Evolutionary conservation across 1,140 invertebrate species (phyloP), one percentile per base, ranked within the genome.

Genomic region (Drosophila mayri): DNA sequence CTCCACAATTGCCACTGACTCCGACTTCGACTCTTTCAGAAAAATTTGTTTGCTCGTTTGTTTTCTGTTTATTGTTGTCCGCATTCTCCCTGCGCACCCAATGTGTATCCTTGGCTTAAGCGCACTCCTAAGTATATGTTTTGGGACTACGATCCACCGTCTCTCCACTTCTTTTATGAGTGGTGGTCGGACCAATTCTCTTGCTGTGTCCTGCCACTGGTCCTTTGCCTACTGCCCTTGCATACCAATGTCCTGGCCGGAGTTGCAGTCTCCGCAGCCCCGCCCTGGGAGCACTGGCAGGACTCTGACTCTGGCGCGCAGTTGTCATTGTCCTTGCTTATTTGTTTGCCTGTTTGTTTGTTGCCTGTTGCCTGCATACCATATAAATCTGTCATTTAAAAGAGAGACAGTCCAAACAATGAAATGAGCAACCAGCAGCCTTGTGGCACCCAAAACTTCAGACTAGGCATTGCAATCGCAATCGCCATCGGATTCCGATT

Each of bases 51-150:
- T 20, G 32, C 46, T 63, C 30, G 50, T 77, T 79, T 60, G 67
- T 70, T 80, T 83, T 76, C 83, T 71, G 84, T 88, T 87, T 88
- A 88, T 87, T 80, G 76, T 84, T 78, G 57, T 60, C 77, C 46
- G 76, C 57, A 35, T 74, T 12, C 32, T 12, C 10, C 32, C 11
- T 28, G 0, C 0, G 22, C 67, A 30, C 52, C 35, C 32, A 37
- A 9, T 55, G 52, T 55, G 64, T 73, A 55, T 65, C 54, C 44
- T 40, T 59, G 43, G 60, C 16, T 62, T 70, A 80, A 81, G 78
- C 64, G 62, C 81, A 72, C 76, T 84, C 70, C 81, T 73, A 84
- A 84, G 81, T 83, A 85, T 84, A 84, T 85, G 82, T 77, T 84
- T 85, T 77, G 73, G 77, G 77, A 84, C 85, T 85, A 85, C 72